Base-by-base conservation (phyloP, 2,113 vertebrate genomes). In the Rafetus swinhoei region DNA sequence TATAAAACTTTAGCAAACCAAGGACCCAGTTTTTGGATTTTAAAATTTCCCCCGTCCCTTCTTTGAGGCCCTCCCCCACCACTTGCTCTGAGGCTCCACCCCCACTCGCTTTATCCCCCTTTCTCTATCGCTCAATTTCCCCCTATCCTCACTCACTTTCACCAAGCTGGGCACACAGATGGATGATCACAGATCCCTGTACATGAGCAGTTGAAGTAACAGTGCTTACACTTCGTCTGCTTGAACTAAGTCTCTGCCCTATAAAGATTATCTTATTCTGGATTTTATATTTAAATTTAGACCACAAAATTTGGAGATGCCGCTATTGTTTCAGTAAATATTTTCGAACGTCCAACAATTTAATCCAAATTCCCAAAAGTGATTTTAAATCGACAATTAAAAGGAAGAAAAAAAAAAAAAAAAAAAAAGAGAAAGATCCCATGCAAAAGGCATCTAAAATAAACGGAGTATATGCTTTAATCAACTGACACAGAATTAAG, bases 281-380 rank as follows among this genome's bases (percentile, higher is more conserved):
- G 9, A 50, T 55, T 0, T 95, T 92, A 81, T 50, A 35, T 57
- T 74, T 83, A 0, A 16, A 4, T 86, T 91, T 74, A 62, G 57
- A 94, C 94, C 96, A 82, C 85, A 27, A 84, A 54, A 84, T 60
- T 12, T 95, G 85, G 65, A 88, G 69, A 54, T 72, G 88, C 96
- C 95, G 94, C 93, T 93, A 82, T 54, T 89, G 86, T 93, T 96
- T 90, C 90, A 81, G 82, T 86, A 82, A 95, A 91, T 93, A 87
- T 86, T 95, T 96, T 93, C 91, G 93, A 90, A 77, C 84, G 94
- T 81, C 88, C 10, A 0, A 74, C 79, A 94, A 59, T 39, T 59
- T 59, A 82, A 96, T 83, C 77, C 90, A 45, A 62, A 90, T 81
- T 84, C 53, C 69, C 2, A 35, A 80, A 93, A 85, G 35, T 88